These are phyloP conservation scores for Fulmarus glacialis DNA, from an alignment of 2,113 vertebrate genomes.

Conservation along the genomic window DNA sequence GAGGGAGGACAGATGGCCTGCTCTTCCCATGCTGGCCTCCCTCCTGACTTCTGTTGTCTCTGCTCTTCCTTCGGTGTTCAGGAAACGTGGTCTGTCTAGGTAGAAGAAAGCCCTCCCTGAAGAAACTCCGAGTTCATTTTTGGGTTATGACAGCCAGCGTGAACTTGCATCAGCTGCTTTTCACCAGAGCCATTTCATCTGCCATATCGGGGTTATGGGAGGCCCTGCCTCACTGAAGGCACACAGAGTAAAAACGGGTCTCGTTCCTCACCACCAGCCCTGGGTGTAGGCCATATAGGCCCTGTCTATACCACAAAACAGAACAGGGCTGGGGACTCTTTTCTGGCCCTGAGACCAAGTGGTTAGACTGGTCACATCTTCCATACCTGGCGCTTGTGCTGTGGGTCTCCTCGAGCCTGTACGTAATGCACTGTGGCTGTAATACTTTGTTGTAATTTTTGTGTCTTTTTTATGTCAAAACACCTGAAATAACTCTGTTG, in stretches of 20 bases:
- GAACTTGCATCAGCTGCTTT: not conserved
- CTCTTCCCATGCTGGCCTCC: not conserved
- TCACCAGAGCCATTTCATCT: not conserved
- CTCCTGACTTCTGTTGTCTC: not conserved
- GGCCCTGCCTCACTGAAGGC: not conserved
- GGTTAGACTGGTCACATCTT: too few species aligned
- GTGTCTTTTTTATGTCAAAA: not conserved
- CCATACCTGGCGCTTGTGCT: rapidly evolving
- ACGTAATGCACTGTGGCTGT: not conserved
- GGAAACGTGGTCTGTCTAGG: rapidly evolving
- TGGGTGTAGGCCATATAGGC: not conserved
- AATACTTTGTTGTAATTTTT: not conserved
- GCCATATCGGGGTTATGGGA: not conserved
- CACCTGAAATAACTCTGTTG: not conserved
- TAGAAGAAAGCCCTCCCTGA: not conserved
- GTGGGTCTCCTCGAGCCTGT: rapidly evolving
- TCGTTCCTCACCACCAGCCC: not conserved
- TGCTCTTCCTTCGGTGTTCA: not conserved
- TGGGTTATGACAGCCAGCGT: not conserved
- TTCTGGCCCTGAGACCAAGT: not conserved
- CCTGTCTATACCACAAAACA: not conserved
- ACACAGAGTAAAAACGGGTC: not conserved
- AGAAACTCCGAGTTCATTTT: not conserved
- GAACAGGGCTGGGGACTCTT: not conserved
- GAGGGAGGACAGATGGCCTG: not conserved